phyloP scores from a whole-genome alignment of 2,113 vertebrate genomes.

The Pandion haliaetus region DNA sequence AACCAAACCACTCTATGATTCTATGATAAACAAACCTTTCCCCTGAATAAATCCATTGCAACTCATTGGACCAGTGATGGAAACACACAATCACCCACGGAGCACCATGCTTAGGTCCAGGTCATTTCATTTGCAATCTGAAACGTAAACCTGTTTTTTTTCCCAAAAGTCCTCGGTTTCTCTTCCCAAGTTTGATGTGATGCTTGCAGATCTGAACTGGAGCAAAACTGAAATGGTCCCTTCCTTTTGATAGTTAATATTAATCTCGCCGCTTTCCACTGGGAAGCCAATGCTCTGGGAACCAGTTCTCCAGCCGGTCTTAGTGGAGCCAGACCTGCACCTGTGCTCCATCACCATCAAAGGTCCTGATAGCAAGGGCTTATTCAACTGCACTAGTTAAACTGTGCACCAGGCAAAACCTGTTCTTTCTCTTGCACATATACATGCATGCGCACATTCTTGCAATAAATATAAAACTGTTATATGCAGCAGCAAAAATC shows the following conservation, averaged over 20 bases:
- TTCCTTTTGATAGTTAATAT: neutral
- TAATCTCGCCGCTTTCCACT: neutral
- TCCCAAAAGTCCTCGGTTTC: neutral
- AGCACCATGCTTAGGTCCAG: neutral
- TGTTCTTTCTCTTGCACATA: neutral
- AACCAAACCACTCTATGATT: too few species aligned
- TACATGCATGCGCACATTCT: neutral
- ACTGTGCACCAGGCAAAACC: neutral
- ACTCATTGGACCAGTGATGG: fast-evolving
- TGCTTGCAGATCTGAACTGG: neutral
- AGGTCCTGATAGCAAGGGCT: neutral
- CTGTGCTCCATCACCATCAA: neutral
- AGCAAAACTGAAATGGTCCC: neutral
- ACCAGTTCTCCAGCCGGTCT: neutral
- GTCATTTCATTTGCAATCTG: neutral
- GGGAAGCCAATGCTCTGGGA: neutral
- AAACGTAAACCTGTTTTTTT: neutral
- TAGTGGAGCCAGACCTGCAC: neutral
- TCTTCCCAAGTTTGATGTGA: neutral
- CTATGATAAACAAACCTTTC: neutral
- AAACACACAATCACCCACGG: neutral
- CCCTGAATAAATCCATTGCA: neutral
- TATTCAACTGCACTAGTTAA: neutral
- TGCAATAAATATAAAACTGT: neutral
- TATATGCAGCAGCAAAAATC: neutral